phyloP scores from a whole-genome alignment of 2,797 vertebrate species.

The Aphelocoma californica region DNA sequence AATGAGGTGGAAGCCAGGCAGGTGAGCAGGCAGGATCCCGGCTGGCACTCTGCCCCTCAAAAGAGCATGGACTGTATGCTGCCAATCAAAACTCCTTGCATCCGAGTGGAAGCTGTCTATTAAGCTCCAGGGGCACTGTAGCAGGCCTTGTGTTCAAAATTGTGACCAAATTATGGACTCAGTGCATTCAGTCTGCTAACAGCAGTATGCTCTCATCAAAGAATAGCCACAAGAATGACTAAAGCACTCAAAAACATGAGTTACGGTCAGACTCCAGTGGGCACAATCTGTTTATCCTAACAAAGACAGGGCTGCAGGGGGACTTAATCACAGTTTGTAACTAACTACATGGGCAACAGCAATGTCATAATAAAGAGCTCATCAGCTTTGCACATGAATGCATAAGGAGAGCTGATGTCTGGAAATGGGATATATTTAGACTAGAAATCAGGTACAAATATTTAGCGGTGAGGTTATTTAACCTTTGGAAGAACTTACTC shows the following conservation, averaged over 20 bases:
- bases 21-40: background rate
- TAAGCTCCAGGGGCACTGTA: background rate
- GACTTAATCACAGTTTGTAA: background rate
- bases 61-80: background rate
- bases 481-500: background rate
- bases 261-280: background rate
- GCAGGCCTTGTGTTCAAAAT: background rate
- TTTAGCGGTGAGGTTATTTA: background rate
- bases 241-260: background rate
- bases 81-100: accelerated
- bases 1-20: background rate
- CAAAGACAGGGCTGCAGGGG: background rate
- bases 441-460: background rate
- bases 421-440: background rate
- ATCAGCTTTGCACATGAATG: background rate
- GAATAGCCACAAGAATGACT: background rate
- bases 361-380: background rate
- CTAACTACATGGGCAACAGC: background rate
- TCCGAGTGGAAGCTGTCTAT: background rate
- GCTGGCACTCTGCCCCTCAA: background rate
- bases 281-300: background rate
- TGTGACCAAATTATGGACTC: background rate
- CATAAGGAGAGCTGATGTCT: background rate
- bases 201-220: background rate
- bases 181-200: background rate